A percentile compares a stretch with the other conserved stretches of the same genome.
Evolutionary conservation across 2,113 vertebrate species (phyloP).

Genomic region (Amia ocellicauda): DNA sequence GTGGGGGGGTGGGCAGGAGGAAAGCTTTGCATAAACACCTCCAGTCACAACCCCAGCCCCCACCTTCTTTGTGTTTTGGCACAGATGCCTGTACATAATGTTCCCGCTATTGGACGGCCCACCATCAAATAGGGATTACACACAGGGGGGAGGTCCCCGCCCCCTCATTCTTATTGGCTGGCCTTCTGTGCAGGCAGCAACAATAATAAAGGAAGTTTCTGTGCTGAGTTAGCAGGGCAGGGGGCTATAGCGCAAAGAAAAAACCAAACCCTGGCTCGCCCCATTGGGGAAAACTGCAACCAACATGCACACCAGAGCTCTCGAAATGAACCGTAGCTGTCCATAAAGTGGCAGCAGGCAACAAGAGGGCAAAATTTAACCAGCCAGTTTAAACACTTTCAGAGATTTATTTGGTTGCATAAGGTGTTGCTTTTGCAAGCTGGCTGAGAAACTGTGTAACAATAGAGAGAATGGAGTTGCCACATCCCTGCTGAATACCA

Average conservation of each 20-base stretch:
- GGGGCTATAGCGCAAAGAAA: neutral
- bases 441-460: neutral
- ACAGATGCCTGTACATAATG: conserved; percentile 58
- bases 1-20: too few relatives aligned
- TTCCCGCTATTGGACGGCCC: conserved; percentile 49
- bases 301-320: neutral
- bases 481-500: neutral
- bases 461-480: neutral
- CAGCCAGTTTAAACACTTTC: neutral
- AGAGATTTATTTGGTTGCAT: too few relatives aligned
- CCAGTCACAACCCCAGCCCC: conserved; percentile 41
- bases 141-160: conserved; percentile 39
- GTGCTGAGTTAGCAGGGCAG: conserved; percentile 20
- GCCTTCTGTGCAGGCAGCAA: conserved; percentile 9
- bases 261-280: neutral
- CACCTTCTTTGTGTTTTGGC: conserved; percentile 54
- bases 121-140: conserved; percentile 37
- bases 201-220: conserved; percentile 49
- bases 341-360: conserved; percentile 21
- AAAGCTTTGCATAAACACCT: conserved; percentile 52
- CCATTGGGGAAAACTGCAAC: conserved; percentile 3
- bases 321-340: too few relatives aligned
- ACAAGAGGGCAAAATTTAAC: conserved; percentile 20
- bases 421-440: too few relatives aligned
- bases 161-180: conserved; percentile 48